Base-by-base conservation (phyloP, 2,888 invertebrate genomes). In the Xestia rhomboidea region DNA sequence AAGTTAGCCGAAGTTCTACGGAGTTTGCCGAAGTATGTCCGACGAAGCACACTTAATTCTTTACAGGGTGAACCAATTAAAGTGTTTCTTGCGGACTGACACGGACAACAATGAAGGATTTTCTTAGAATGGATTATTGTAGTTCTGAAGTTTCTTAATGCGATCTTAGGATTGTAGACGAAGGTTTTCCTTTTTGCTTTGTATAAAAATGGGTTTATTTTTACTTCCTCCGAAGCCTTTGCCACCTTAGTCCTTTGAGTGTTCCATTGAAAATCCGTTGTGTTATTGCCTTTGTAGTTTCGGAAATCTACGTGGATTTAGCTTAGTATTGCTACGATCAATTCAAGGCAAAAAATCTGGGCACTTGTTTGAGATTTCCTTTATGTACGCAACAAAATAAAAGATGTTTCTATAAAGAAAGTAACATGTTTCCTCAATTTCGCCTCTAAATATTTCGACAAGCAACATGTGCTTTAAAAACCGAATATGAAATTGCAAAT, bases 61-160 rank as follows among this genome's bases (percentile, higher is more conserved):
- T 89, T 80, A 80, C 84, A 83, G 87, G 84, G 87, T 88, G 90
- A 91, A 90, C 89, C 89, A 91, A 91, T 91, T 91, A 90, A 87
- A 90, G 73, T 87, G 82, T 84, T 83, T 87, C 79, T 82, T 76
- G 71, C 30, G 72, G 79, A 86, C 75, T 77, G 63, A 79, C 68
- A 75, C 73, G 38, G 44, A 72, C 72, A 77, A 78, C 80, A 82
- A 82, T 81, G 68, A 85, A 64, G 69, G 49, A 73, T 78, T 77
- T 67, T 34, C 41, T 73, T 46, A 57, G 27, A 78, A 76, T 38
- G 73, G 68, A 77, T 83, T 72, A 78, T 51, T 74, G 27, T 51
- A 46, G 68, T 67, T 62, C 15, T 57, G 27, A 54, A 81, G 34
- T 71, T 76, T 44, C 18, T 46, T 60, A 67, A 54, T 62, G 51